Evolutionary conservation across 37 sponge, comb jelly and placozoan genomes (phyloP), one percentile per base, ranked within the genome.

Genomic region (Halichondria panicea): DNA sequence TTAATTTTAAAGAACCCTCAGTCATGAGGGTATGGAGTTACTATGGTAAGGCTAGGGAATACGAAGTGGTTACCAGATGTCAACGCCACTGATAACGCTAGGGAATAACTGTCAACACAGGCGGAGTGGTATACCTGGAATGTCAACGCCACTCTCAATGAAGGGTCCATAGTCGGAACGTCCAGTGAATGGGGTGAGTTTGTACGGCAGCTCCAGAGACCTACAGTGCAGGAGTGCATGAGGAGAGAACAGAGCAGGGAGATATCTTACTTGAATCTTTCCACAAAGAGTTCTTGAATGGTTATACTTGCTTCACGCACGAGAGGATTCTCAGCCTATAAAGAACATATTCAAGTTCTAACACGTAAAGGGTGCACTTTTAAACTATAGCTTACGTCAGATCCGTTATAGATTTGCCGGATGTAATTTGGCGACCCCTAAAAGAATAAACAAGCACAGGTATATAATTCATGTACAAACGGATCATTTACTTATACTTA

Each of bases 81-180:
- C n/a, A n/a, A n/a, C n/a, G n/a, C n/a, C n/a, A n/a, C n/a, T n/a
- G n/a, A n/a, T n/a, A n/a, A n/a, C n/a, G n/a, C n/a, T n/a, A n/a
- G n/a, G n/a, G n/a, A n/a, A n/a, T n/a, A n/a, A n/a, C n/a, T n/a
- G 13, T 48, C 15, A 11, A 48, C 13, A 48, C 52, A 35, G 9
- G 8, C 7, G 22, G 18, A 8, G 61, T 24, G 12, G 37, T 33
- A 21, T 60, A 90, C 92, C 92, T 75, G 92, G 92, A 38, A 91
- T 91, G 36, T 73, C 58, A 0, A 76, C 57, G 22, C 61, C 83
- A 24, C 58, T 46, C 34, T 41, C 89, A 55, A 93, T 88, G 74
- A 93, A 93, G 0, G 89, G 89, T 25, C 89, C 90, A 75, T 93
- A 93, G 56, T 93, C 94, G 25, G 94, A 93, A 21, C 94, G 75